A percentile compares a stretch with the other conserved stretches of the same genome.
phyloP scores from a whole-genome alignment of 2,113 vertebrate genomes.

The Nestor notabilis region DNA sequence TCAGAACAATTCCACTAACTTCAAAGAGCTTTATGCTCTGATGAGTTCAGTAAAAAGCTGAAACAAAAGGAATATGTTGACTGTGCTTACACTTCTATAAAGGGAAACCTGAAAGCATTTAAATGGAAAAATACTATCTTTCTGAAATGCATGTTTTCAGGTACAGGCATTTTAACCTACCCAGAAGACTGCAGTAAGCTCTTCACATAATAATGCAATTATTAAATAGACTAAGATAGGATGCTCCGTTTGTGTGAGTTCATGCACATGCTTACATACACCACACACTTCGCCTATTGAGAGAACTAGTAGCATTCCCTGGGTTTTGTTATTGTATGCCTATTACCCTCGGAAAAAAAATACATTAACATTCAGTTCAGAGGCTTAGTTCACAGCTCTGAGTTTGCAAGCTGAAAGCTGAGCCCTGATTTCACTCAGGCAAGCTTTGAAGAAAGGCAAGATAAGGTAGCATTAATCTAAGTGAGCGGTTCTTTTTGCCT shows the following conservation, averaged over 20 bases:
- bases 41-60: not conserved
- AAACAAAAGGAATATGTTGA: not conserved
- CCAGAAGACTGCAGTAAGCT: constrained; percentile 46
- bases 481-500: constrained; percentile 24
- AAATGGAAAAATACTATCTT: not conserved
- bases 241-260: not conserved
- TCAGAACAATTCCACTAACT: not conserved
- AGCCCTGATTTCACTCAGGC: not conserved
- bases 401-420: constrained; percentile 62
- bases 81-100: not conserved
- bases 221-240: constrained; percentile 43
- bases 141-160: not conserved
- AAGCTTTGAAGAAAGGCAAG: constrained; percentile 54
- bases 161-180: not conserved
- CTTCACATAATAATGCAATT: constrained; percentile 48
- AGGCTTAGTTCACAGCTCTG: constrained; percentile 25
- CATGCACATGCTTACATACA: not conserved
- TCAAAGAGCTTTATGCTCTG: not conserved
- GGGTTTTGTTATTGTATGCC: not conserved
- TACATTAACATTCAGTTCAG: constrained; percentile 26
- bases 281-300: constrained; percentile 27
- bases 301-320: constrained; percentile 43
- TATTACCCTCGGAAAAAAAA: not conserved
- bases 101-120: not conserved
- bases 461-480: constrained; percentile 60